Percentiles rank a stretch among this genome's conserved stretches.
Conservation (phyloP, 2,888 invertebrate genomes). For the Polyommatus icarus region DNA sequence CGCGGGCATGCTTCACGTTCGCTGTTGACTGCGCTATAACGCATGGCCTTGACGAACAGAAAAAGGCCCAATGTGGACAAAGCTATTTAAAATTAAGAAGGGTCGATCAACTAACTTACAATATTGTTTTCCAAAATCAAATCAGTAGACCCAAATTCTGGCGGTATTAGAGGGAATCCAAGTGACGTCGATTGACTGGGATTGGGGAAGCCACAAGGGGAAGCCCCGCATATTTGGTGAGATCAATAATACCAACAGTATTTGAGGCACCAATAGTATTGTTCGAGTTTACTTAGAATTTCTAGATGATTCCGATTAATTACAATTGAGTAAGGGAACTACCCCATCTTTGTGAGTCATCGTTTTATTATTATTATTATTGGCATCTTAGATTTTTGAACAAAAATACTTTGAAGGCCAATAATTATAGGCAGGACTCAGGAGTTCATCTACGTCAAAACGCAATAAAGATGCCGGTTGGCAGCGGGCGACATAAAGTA, state of each 20-base stretch:
- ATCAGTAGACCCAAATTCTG: not conserved
- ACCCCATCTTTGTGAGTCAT: too few relatives aligned
- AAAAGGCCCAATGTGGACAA: too few relatives aligned
- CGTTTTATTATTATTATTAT: too few relatives aligned
- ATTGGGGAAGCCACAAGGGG: not conserved
- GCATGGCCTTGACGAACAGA: too few relatives aligned
- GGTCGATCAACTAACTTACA: not conserved
- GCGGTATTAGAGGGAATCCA: not conserved
- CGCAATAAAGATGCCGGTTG: too few relatives aligned
- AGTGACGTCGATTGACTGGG: constrained; percentile 6
- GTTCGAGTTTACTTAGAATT: not conserved
- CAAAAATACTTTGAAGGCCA: too few relatives aligned
- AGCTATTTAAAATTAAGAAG: not conserved
- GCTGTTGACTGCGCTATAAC: too few relatives aligned
- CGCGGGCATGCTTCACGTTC: too few relatives aligned
- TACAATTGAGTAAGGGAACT: not conserved
- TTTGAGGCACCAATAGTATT: not conserved
- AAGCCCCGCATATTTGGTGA: constrained; percentile 10
- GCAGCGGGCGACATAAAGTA: too few relatives aligned
- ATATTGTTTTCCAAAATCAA: not conserved
- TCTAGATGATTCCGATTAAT: not conserved
- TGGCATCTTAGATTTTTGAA: too few relatives aligned
- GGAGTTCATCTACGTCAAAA: too few relatives aligned
- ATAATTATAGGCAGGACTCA: too few relatives aligned
- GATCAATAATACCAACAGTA: constrained; percentile 12